Evolutionary conservation across 2,113 vertebrate species (phyloP).

Genomic region (Trochalopteron elliotii): DNA sequence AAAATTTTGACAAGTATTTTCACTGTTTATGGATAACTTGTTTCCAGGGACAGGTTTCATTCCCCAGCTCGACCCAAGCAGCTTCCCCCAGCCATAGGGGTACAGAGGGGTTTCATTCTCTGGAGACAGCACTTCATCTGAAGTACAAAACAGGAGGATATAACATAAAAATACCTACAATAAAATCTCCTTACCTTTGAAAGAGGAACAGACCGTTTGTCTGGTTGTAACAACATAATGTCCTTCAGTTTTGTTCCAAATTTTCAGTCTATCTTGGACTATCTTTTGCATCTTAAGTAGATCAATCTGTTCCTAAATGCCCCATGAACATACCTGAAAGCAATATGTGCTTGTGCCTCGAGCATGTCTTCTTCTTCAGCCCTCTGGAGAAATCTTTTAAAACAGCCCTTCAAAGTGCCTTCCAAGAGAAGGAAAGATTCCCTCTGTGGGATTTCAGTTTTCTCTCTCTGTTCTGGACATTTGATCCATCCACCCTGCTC

Average conservation of each 20-base stretch:
- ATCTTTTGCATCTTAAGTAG: not conserved
- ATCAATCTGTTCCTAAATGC: not conserved
- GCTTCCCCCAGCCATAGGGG: not conserved
- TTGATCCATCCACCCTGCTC: not conserved
- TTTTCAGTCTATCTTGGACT: not conserved
- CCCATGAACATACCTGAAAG: not conserved
- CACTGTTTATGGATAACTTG: not conserved
- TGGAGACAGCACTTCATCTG: not conserved
- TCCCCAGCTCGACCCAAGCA: not conserved
- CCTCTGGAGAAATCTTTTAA: not conserved
- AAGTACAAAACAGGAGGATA: not conserved
- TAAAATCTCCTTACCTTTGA: not conserved
- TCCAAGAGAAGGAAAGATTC: not conserved
- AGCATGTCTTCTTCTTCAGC: not conserved
- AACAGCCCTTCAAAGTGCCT: not conserved
- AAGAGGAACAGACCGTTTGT: not conserved
- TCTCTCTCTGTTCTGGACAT: not conserved
- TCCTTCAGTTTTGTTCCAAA: not conserved
- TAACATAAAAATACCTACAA: not conserved
- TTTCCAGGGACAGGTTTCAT: not conserved
- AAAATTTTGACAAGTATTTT: not conserved
- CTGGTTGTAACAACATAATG: not conserved
- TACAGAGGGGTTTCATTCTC: not conserved
- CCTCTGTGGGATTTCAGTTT: not conserved
- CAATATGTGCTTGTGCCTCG: not conserved